phyloP scores from a whole-genome alignment of 1,140 invertebrate genomes.

The Delia radicum region DNA sequence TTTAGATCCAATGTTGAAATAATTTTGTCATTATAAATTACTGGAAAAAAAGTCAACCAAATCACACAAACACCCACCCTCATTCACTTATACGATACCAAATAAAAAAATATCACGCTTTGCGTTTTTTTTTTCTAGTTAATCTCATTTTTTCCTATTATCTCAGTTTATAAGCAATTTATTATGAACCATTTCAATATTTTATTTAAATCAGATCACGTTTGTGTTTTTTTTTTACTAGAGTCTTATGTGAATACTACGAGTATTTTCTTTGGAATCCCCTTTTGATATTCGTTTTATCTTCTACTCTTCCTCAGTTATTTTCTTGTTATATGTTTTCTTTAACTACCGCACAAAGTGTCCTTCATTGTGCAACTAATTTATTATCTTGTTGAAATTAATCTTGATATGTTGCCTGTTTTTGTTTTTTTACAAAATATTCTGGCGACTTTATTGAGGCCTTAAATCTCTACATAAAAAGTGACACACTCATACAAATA shows the following conservation, averaged over 20 bases:
- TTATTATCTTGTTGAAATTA: constrained; percentile 21
- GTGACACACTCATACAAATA: background rate
- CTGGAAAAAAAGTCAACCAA: background rate
- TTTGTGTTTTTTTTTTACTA: background rate
- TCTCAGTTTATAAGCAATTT: constrained; percentile 16
- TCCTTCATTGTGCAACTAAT: constrained; percentile 16
- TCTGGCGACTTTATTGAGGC: constrained; percentile 16
- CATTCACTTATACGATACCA: background rate
- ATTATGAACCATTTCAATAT: constrained; percentile 17
- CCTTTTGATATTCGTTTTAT: background rate
- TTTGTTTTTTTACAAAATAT: background rate
- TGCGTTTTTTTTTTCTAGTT: background rate
- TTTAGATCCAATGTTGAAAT: background rate
- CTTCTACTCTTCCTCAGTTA: background rate
- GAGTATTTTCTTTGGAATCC: background rate
- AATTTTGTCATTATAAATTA: background rate
- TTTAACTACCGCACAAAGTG: background rate
- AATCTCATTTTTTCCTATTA: constrained; percentile 18
- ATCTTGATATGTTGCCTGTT: constrained; percentile 16
- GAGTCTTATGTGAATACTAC: no score
- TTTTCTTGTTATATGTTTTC: background rate
- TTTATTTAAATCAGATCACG: constrained; percentile 24
- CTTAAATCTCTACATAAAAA: background rate
- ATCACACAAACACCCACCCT: background rate
- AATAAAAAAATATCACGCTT: background rate